Evolutionary conservation across 2,888 invertebrate species (phyloP).

Genomic region (Blastobasis adustella): DNA sequence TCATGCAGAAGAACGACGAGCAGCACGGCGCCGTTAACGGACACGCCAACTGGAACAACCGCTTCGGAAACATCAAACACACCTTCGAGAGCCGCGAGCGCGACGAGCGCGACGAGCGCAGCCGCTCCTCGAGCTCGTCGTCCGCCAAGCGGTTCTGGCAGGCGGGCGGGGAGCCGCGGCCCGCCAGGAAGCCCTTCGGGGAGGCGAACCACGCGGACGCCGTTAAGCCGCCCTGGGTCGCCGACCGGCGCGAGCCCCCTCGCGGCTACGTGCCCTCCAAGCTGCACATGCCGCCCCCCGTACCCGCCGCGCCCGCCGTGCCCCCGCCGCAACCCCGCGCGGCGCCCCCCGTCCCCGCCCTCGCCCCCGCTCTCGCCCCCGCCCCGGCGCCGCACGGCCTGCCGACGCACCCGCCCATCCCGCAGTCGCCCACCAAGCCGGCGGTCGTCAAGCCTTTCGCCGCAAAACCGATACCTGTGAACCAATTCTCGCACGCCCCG

Average conservation of each 20-base stretch:
- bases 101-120: constrained; percentile 42
- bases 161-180: constrained; percentile 61
- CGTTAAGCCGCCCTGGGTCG: constrained; percentile 59
- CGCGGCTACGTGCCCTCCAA: constrained; percentile 65
- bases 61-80: constrained; percentile 89
- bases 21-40: constrained; percentile 27
- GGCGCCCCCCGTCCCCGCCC: constrained; percentile 6
- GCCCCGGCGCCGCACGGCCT: constrained; percentile 15
- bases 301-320: constrained; percentile 9
- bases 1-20: constrained; percentile 82
- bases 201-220: constrained; percentile 45
- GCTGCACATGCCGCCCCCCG: constrained; percentile 8
- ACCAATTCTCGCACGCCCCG: constrained; percentile 85
- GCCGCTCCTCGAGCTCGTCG: constrained; percentile 59
- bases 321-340: constrained; percentile 4
- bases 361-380: constrained; percentile 7
- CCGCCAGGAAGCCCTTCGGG: constrained; percentile 24
- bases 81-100: constrained; percentile 80
- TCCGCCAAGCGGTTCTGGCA: constrained; percentile 78
- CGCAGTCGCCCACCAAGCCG: constrained; percentile 42
- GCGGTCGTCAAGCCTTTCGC: constrained; percentile 57
- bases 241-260: constrained; percentile 36
- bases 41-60: constrained; percentile 83
- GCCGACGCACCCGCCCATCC: constrained; percentile 11
- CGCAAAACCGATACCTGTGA: constrained; percentile 77